A percentile compares a stretch with the other conserved stretches of the same genome.
These are phyloP conservation scores for mouse (Mus musculus) DNA, from an alignment of 2,113 vertebrate genomes.

Conservation along the genomic window GRCm39 chr2:179264001-179264500, in stretches of 20 bases:
- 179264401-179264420: constrained; percentile 45
- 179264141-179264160: not conserved
- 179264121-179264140: not conserved
- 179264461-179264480: not conserved
- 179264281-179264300: constrained; percentile 68
- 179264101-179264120: constrained; percentile 64
- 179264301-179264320: constrained; percentile 62
- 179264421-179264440: not conserved
- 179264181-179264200: constrained; percentile 70
- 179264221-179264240: constrained; percentile 60
- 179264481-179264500: not conserved
- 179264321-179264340: constrained; percentile 67
- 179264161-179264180: constrained; percentile 48
- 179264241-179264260: constrained; percentile 71
- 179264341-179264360: constrained; percentile 75
- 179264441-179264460: not conserved
- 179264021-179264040: constrained; percentile 58
- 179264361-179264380: constrained; percentile 65
- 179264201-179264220: constrained; percentile 79
- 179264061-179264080: constrained; percentile 81
- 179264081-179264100: constrained; percentile 79
- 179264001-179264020: constrained; percentile 65
- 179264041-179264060: constrained; percentile 81
- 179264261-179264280: constrained; percentile 72
- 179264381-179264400: constrained; percentile 63